phyloP scores from a whole-genome alignment of 2,113 vertebrate genomes.

The Tonatia bakeri region DNA sequence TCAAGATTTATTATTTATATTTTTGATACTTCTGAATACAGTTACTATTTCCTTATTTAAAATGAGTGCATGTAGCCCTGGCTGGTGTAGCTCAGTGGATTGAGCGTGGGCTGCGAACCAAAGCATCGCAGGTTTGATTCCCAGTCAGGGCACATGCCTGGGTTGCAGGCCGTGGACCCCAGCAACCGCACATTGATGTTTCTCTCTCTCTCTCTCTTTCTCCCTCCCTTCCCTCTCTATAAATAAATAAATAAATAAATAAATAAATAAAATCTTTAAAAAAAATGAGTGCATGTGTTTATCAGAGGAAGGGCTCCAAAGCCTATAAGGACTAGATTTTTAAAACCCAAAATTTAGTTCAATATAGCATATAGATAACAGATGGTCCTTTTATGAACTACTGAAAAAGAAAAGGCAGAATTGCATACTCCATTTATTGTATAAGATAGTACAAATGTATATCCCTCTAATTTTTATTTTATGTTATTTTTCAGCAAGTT shows the following conservation, averaged over 20 bases:
- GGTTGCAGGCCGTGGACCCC: too few relatives aligned
- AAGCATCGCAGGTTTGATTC: too few relatives aligned
- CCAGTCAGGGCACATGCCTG: too few relatives aligned
- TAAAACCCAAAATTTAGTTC: neutral
- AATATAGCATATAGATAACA: neutral
- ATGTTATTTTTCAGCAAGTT: neutral
- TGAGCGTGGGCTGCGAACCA: too few relatives aligned
- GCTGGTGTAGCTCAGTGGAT: too few relatives aligned
- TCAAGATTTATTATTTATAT: neutral
- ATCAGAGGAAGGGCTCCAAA: neutral
- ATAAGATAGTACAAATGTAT: neutral
- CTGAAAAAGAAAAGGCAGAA: slow-evolving; percentile 5
- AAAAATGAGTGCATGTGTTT: neutral
- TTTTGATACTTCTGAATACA: neutral
- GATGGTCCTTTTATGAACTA: neutral
- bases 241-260: too few relatives aligned
- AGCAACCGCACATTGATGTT: too few relatives aligned
- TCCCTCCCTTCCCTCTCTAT: too few relatives aligned
- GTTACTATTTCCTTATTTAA: slow-evolving; percentile 12
- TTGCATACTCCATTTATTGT: neutral
- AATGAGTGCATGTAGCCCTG: neutral
- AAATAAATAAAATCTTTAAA: too few relatives aligned
- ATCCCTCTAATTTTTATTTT: neutral
- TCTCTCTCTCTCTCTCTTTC: too few relatives aligned
- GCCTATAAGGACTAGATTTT: neutral